phyloP scores from a whole-genome alignment of 2,888 invertebrate species.

The Acanthacorydalis orientalis region DNA sequence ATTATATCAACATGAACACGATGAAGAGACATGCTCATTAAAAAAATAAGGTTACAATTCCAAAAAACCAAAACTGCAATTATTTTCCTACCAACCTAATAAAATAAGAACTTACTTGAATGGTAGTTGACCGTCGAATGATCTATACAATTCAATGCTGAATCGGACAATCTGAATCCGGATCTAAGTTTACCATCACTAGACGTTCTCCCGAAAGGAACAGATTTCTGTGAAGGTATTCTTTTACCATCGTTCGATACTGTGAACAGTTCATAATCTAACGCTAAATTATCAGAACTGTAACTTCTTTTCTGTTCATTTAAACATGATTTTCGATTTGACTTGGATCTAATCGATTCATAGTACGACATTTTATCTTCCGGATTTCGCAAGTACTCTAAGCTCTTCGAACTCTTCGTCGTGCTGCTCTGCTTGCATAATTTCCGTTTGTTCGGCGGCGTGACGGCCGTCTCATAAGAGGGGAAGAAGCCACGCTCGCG shows the following conservation, averaged over 20 bases:
- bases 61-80: too few species aligned
- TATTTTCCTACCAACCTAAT: too few species aligned
- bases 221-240: neutral
- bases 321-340: constrained; percentile 17
- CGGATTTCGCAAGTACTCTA: constrained; percentile 36
- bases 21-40: too few species aligned
- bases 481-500: constrained; percentile 32
- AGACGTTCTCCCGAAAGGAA: constrained; percentile 24
- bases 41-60: too few species aligned
- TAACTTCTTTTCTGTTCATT: constrained; percentile 16
- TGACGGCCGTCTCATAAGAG: constrained; percentile 13
- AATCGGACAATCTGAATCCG: constrained; percentile 1
- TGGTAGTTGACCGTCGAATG: too few species aligned
- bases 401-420: constrained; percentile 25
- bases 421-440: constrained; percentile 21
- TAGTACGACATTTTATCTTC: constrained; percentile 27
- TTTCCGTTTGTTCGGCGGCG: constrained; percentile 17
- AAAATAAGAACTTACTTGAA: too few species aligned
- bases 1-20: too few species aligned
- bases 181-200: constrained; percentile 11
- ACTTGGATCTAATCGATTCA: constrained; percentile 26
- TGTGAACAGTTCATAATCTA: constrained; percentile 58
- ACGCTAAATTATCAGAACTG: constrained; percentile 45
- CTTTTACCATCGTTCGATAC: constrained; percentile 24
- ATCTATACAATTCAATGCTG: neutral